Percentiles rank a stretch among this genome's conserved stretches.
Conservation (phyloP, 1,140 invertebrate species). For the Drusus annulatus region DNA sequence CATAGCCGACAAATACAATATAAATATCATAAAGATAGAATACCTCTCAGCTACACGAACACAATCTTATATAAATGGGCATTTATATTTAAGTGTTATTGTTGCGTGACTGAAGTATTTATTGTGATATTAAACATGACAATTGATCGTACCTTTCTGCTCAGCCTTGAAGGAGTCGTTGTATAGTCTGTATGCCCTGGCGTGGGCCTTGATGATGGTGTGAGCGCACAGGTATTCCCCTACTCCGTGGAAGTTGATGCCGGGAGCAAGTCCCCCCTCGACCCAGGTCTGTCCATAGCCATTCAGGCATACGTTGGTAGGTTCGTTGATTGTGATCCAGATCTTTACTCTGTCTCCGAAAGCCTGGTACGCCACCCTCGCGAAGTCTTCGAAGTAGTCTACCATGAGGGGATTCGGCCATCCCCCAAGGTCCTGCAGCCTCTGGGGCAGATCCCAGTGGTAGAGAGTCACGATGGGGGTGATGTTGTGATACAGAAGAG, state of each 20-base stretch:
- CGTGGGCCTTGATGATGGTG: slow-evolving; percentile 68
- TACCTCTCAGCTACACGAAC: too few relatives aligned
- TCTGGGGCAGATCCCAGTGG: slow-evolving; percentile 61
- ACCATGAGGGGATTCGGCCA: slow-evolving; percentile 60
- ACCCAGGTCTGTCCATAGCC: slow-evolving; percentile 68
- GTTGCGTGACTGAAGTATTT: too few relatives aligned
- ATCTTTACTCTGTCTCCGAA: slow-evolving; percentile 70
- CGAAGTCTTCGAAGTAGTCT: slow-evolving; percentile 71
- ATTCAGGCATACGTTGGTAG: slow-evolving; percentile 64
- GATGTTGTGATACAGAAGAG: slow-evolving; percentile 67
- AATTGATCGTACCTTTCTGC: slow-evolving; percentile 58
- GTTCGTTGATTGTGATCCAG: slow-evolving; percentile 74
- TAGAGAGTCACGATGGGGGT: slow-evolving; percentile 65
- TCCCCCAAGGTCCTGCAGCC: slow-evolving; percentile 61
- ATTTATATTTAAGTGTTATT: too few relatives aligned
- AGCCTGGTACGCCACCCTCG: slow-evolving; percentile 66
- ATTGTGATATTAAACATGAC: too few relatives aligned
- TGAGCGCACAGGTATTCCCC: slow-evolving; percentile 70
- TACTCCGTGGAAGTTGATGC: slow-evolving; percentile 64
- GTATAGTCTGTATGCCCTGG: slow-evolving; percentile 60
- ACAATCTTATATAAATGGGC: too few relatives aligned
- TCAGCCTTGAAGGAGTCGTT: slow-evolving; percentile 62
- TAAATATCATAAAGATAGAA: too few relatives aligned
- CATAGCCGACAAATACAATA: too few relatives aligned
- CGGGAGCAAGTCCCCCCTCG: slow-evolving; percentile 61